Base-by-base conservation (phyloP, 2,888 invertebrate genomes). In the Polietes domitor region DNA sequence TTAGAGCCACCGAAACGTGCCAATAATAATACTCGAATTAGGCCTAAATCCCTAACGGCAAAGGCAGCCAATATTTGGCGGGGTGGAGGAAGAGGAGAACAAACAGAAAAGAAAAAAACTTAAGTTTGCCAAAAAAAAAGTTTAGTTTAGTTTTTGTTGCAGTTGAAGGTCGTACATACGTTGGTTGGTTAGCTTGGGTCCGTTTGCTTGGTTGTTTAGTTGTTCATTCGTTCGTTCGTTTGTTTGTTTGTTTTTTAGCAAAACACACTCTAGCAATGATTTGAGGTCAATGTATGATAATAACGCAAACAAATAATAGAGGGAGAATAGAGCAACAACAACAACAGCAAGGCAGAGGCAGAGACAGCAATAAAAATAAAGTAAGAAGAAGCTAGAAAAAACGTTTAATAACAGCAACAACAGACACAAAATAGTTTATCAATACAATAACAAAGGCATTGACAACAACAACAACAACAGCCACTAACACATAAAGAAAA, bases 281-380 rank as follows among this genome's bases (percentile, higher is more conserved):
- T 80, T 80, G 74, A 80, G 83, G 83, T 83, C 83, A 83, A 80
- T 83, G 83, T 77, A 83, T 80, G 83, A 83, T 83, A 83, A 80
- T 73, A 70, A 41, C 63, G 80, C 61, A 43, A 28, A 73, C 65
- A 65, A 37, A 65, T 21, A 65, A 68, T 17, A 58, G 32, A 0
- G 24, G 15, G 15, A 58, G 24, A 28, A 65, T 37, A 12, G 65
- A 24, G 43, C 41, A 43, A 68, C 24, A 43, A 32, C 63, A 63
- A 63, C 63, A 37, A 15, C 32, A 28, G 15, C 37, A 21, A 19
- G 10, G 12, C 53, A 10, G 12, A 50, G 5, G n/a, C n/a, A 50
- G 4, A 50, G n/a, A 2, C 50, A 50, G 50, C n/a, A 50, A 7
- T 17, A n/a, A 50, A 50, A 50, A 17, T 50, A 50, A 61, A 61